Base-by-base conservation (phyloP, 2,888 invertebrate genomes). In the Leucophenga montana region DNA sequence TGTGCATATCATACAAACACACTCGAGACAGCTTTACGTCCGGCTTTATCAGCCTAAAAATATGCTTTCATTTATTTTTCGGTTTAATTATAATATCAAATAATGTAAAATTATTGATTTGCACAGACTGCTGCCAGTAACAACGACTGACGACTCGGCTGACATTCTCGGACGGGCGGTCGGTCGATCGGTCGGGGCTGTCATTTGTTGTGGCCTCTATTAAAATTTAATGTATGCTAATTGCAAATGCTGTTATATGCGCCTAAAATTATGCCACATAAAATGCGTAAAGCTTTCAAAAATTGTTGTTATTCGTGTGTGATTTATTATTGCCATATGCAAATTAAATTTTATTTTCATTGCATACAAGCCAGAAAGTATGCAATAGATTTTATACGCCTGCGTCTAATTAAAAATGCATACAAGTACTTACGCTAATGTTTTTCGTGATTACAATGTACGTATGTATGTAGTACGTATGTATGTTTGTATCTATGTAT, bases 391-490 rank as follows among this genome's bases (percentile, higher is more conserved):
- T 22, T 5, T 11, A 20, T 56, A 20, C 20, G 27, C 20, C 6
- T 56, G 27, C 20, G 16, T 76, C 80, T 78, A 83, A 82, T 83
- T 83, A 80, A 82, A 80, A 80, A 78, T 80, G 74, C 73, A 78
- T 78, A 75, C 74, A 74, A 72, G 74, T 82, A 82, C 84, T 82
- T 82, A 82, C 82, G 74, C 72, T 66, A 73, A 77, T 64, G 62
- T 48, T 66, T 54, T 53, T 53, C 54, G 33, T 66, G 66, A 66
- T 54, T 50, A 66, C 50, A 31, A 67, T 71, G 70, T 70, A 62
- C 70, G 61, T 64, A 69, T 66, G 22, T 33, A 5, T 14, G 31
- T 66, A 18, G 70, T 61, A 3, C n/a, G n/a, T 66, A 70, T 62
- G 62, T 71, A 71, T 57, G 67, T 74, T 67, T 44, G 53, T 66